Conservation (phyloP, 2,113 vertebrate genomes). For the Istiophorus platypterus region DNA sequence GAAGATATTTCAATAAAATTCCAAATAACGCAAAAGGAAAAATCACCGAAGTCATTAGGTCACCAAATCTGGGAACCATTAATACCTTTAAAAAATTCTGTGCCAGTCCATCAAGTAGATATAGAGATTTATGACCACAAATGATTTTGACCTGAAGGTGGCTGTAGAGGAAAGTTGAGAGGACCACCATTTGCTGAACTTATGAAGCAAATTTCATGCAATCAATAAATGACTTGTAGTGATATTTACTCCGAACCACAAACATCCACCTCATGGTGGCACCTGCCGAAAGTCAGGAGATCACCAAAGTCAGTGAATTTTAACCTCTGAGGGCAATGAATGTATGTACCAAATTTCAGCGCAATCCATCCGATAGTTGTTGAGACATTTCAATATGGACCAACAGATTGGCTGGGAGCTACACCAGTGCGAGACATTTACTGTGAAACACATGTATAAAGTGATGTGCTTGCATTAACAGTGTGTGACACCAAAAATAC, state of each 20-base stretch:
- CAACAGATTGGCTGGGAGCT: too few species aligned
- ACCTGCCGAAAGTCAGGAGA: not conserved
- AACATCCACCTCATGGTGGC: too few species aligned
- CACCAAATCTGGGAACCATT: not conserved
- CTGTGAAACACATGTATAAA: not conserved
- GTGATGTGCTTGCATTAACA: not conserved
- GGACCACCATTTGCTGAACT: not conserved
- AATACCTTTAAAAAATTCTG: not conserved
- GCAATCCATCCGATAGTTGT: too few species aligned
- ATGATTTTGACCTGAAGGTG: too few species aligned
- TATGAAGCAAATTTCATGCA: too few species aligned
- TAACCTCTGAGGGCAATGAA: not conserved
- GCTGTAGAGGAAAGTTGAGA: not conserved
- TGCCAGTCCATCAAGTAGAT: not conserved
- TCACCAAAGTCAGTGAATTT: not conserved
- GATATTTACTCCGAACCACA: not conserved
- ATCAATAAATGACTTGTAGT: too few species aligned
- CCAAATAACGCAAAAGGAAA: not conserved
- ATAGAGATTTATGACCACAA: not conserved
- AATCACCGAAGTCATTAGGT: not conserved
- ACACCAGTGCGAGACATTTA: too few species aligned
- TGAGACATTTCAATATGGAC: too few species aligned
- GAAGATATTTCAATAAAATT: too few species aligned
- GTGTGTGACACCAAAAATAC: not conserved
- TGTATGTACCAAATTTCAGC: too few species aligned